These are phyloP conservation scores for Celastrina argiolus DNA, from an alignment of 2,888 invertebrate species.

Conservation along the genomic window DNA sequence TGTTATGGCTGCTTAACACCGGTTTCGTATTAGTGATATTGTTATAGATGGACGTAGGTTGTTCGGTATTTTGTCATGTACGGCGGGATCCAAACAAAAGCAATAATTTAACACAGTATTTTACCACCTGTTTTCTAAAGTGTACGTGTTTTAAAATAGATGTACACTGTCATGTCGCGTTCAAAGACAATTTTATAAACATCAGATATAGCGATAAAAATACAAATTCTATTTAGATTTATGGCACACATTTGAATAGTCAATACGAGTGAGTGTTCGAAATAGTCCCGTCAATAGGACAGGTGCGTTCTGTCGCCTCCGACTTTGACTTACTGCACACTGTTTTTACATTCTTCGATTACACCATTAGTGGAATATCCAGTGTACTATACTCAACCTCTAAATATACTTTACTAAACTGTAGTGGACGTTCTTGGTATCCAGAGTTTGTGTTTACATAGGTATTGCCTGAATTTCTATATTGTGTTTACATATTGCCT, in stretches of 20 bases:
- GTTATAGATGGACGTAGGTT: background rate
- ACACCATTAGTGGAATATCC: conserved; percentile 57
- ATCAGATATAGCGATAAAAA: conserved; percentile 4
- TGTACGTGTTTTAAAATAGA: conserved; percentile 5
- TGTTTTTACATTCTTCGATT: conserved; percentile 70
- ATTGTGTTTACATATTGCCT: background rate
- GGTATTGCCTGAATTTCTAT: too few relatives aligned
- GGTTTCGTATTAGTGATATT: conserved; percentile 17
- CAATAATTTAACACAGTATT: background rate
- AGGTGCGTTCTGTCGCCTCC: conserved; percentile 64
- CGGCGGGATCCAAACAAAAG: background rate
- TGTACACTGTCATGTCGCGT: background rate
- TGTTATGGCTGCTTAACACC: conserved; percentile 17
- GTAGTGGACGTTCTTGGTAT: too few relatives aligned
- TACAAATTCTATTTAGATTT: conserved; percentile 9
- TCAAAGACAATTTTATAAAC: background rate
- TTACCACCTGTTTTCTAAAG: background rate
- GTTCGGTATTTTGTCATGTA: background rate
- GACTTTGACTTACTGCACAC: conserved; percentile 69
- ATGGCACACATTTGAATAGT: conserved; percentile 1
- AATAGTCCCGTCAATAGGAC: conserved; percentile 47
- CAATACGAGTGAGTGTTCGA: conserved; percentile 26
- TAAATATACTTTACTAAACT: conserved; percentile 21
- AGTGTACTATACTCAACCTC: conserved; percentile 60
- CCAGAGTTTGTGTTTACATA: too few relatives aligned